These are phyloP conservation scores for Anguilla pacifica DNA, from an alignment of 2,797 vertebrate species.

Conservation along the genomic window DNA sequence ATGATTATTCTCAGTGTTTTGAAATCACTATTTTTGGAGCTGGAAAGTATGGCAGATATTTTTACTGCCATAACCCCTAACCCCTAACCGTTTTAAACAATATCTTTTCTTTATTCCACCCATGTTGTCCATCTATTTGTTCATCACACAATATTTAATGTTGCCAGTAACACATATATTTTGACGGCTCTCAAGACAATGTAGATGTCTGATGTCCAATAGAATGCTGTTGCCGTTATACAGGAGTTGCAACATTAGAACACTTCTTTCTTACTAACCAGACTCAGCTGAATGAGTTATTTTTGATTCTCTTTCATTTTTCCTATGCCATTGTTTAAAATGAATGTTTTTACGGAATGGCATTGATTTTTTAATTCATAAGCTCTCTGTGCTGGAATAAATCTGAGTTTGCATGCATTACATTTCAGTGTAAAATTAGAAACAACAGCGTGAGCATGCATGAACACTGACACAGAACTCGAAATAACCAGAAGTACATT, in stretches of 20 bases:
- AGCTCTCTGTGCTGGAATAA: not conserved
- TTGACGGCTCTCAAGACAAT: not conserved
- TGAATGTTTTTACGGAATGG: not conserved
- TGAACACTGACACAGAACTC: not conserved
- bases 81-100: not conserved
- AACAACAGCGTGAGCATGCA: not conserved
- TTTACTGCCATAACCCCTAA: not conserved
- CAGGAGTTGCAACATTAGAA: not conserved
- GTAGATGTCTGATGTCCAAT: conserved; percentile 1
- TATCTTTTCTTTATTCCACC: not conserved
- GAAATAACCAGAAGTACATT: not conserved
- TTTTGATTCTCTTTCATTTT: not conserved
- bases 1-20: not conserved
- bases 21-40: not conserved
- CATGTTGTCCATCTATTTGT: not conserved
- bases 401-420: not conserved
- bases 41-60: not conserved
- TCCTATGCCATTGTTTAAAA: not conserved
- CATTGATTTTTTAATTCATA: not conserved
- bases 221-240: not conserved
- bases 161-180: not conserved
- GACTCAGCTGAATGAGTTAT: not conserved
- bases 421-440: not conserved
- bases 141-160: not conserved
- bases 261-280: not conserved